phyloP scores from a whole-genome alignment of 2,888 invertebrate species.

The Drosophila limbata region DNA sequence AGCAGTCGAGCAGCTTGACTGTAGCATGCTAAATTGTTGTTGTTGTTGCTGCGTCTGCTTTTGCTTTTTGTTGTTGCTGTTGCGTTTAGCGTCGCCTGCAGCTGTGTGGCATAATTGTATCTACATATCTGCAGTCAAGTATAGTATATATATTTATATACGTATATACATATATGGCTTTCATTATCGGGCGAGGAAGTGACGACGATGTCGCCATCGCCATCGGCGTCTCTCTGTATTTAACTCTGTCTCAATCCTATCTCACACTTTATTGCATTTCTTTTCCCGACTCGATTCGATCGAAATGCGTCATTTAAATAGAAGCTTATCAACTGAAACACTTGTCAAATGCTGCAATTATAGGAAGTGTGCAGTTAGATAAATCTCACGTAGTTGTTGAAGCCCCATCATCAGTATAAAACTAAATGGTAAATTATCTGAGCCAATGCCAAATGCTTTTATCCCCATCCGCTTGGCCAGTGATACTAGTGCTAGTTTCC shows the following conservation, averaged over 20 bases:
- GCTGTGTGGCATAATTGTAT: constrained; percentile 50
- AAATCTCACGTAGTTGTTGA: constrained; percentile 66
- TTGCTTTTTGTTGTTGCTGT: constrained; percentile 29
- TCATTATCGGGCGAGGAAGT: constrained; percentile 73
- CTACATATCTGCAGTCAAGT: constrained; percentile 16
- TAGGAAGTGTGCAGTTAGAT: constrained; percentile 59
- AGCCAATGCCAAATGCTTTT: constrained; percentile 23
- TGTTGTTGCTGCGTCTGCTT: constrained; percentile 20
- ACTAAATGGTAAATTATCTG: constrained; percentile 20
- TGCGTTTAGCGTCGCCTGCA: constrained; percentile 58
- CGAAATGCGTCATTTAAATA: constrained; percentile 69
- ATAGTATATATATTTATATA: constrained; percentile 13
- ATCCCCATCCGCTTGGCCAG: constrained; percentile 31
- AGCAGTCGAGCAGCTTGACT: background rate
- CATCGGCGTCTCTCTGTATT: constrained; percentile 30
- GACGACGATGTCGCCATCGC: constrained; percentile 63
- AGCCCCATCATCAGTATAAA: constrained; percentile 6
- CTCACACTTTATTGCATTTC: constrained; percentile 13
- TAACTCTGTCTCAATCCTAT: constrained; percentile 37
- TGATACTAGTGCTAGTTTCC: constrained; percentile 38
- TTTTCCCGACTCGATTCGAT: background rate
- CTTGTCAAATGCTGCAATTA: background rate
- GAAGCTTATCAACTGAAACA: constrained; percentile 39
- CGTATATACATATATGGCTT: constrained; percentile 27
- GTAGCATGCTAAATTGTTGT: background rate